A percentile compares a stretch with the other conserved stretches of the same genome.
These are phyloP conservation scores for Orthonychiurus folsomi DNA, from an alignment of 2,888 invertebrate genomes.

Conservation along the genomic window DNA sequence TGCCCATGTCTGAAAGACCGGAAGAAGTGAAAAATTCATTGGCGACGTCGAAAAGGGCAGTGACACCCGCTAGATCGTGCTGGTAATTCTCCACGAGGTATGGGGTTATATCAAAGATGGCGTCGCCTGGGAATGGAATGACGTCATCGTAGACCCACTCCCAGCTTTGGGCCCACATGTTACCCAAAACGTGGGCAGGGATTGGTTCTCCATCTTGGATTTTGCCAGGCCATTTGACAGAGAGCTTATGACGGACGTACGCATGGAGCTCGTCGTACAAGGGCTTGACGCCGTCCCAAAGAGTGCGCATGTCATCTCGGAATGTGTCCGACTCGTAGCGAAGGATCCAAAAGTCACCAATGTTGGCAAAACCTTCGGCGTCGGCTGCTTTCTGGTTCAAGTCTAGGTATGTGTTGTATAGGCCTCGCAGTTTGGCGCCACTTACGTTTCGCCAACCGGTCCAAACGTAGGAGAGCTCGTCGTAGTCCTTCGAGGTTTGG, in stretches of 20 bases:
- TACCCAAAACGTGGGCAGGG: slow-evolving; percentile 72
- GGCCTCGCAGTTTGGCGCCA: slow-evolving; percentile 63
- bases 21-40: slow-evolving; percentile 75
- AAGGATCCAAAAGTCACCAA: slow-evolving; percentile 80
- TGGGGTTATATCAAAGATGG: slow-evolving; percentile 60
- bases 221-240: slow-evolving; percentile 52
- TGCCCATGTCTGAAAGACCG: slow-evolving; percentile 68
- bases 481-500: slow-evolving; percentile 63
- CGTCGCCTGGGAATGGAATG: slow-evolving; percentile 63
- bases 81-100: slow-evolving; percentile 22
- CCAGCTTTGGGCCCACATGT: slow-evolving; percentile 69
- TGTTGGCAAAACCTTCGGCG: slow-evolving; percentile 69
- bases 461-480: slow-evolving; percentile 69
- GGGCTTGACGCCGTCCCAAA: slow-evolving; percentile 59
- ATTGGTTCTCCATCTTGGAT: slow-evolving; percentile 61
- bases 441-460: slow-evolving; percentile 68
- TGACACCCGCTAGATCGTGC: slow-evolving; percentile 23
- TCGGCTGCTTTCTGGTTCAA: slow-evolving; percentile 67
- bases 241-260: slow-evolving; percentile 62
- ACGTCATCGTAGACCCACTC: slow-evolving; percentile 63
- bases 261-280: slow-evolving; percentile 75
- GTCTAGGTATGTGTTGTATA: slow-evolving; percentile 68
- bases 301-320: slow-evolving; percentile 47
- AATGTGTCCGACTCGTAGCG: slow-evolving; percentile 59
- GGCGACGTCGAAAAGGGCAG: slow-evolving; percentile 64